Evolutionary conservation across 2,113 vertebrate species (phyloP).

Genomic region (Mugil cephalus): DNA sequence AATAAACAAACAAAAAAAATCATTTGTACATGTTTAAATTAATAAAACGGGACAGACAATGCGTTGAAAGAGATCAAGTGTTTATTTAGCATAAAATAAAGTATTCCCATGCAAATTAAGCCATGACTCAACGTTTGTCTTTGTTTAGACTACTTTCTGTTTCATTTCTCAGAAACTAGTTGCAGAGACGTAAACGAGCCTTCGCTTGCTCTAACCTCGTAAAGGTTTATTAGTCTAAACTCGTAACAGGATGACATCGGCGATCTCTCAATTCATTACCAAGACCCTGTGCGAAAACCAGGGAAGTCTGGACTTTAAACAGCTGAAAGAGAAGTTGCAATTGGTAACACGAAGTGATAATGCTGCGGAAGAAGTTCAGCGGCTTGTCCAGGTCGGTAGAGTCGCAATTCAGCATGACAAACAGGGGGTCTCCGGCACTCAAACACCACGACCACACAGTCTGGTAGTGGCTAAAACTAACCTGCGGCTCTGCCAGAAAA

Average conservation of each 20-base stretch:
- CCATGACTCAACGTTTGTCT: too few species aligned
- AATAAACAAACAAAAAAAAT: too few species aligned
- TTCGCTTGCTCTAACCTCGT: too few species aligned
- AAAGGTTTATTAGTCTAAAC: too few species aligned
- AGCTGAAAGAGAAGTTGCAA: slow-evolving; percentile 45
- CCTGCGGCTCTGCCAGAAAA: slow-evolving; percentile 73
- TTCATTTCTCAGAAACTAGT: too few species aligned
- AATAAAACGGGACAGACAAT: too few species aligned
- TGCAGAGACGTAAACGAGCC: too few species aligned
- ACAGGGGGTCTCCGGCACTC: background rate
- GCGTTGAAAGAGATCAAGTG: too few species aligned
- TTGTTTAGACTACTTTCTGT: too few species aligned
- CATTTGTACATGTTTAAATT: too few species aligned
- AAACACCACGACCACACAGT: slow-evolving; percentile 59
- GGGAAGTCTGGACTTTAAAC: slow-evolving; percentile 68
- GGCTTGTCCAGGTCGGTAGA: slow-evolving; percentile 39
- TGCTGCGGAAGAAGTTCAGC: slow-evolving; percentile 25
- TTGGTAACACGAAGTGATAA: background rate
- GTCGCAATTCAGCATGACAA: slow-evolving; percentile 48
- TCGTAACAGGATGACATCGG: slow-evolving; percentile 25
- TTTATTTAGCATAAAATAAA: too few species aligned
- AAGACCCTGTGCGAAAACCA: slow-evolving; percentile 70
- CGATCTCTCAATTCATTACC: slow-evolving; percentile 38
- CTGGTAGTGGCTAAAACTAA: slow-evolving; percentile 77
- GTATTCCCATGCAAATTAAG: too few species aligned